Evolutionary conservation across 2,113 vertebrate species (phyloP).

Genomic region (Myanophis thanlyinensis): DNA sequence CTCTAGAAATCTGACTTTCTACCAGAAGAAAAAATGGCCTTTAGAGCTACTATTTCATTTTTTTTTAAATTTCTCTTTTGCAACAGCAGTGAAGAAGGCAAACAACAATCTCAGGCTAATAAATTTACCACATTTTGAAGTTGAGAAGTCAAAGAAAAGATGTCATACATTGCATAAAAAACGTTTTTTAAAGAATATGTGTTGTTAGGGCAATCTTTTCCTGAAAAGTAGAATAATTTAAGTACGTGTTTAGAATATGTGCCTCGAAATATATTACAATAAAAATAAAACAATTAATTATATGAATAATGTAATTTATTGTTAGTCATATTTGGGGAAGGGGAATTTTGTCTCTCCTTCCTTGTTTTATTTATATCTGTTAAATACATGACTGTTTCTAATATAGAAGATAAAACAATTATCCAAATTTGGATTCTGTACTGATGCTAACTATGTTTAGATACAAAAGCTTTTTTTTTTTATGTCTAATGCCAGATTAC

Average conservation of each 20-base stretch:
- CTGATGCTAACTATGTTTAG: not conserved
- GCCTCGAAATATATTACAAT: not conserved
- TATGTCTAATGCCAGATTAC: not conserved
- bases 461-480: not conserved
- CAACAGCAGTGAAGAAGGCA: not conserved
- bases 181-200: not conserved
- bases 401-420: not conserved
- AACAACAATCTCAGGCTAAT: not conserved
- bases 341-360: not conserved
- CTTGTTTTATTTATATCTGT: not conserved
- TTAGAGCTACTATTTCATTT: not conserved
- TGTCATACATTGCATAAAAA: not conserved
- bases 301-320: not conserved
- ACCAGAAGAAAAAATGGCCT: not conserved
- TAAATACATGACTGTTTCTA: not conserved
- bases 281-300: not conserved
- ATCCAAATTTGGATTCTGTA: not conserved
- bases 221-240: not conserved
- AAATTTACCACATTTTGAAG: not conserved
- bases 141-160: not conserved
- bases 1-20: slow-evolving; percentile 22
- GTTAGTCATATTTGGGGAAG: not conserved
- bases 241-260: not conserved
- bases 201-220: not conserved
- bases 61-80: not conserved